phyloP scores from a whole-genome alignment of 2,888 invertebrate species.

The Brenthis hecate region DNA sequence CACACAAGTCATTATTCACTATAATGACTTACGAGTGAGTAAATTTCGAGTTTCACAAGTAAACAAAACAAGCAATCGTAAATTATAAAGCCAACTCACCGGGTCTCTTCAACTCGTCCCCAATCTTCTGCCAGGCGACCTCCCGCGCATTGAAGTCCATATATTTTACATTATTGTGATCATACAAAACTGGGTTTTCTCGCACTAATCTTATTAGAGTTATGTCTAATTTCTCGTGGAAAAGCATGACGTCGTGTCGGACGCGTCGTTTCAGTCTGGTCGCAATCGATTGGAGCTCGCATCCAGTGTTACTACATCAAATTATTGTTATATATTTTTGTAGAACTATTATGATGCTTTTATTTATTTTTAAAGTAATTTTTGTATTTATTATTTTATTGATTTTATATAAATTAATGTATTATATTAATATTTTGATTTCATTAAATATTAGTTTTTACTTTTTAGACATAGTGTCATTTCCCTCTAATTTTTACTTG shows the following conservation, averaged over 20 bases:
- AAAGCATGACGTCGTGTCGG: slow-evolving; percentile 38
- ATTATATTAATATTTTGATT: too few species aligned
- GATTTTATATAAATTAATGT: too few species aligned
- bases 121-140: slow-evolving; percentile 75
- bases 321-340: background rate
- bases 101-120: slow-evolving; percentile 67
- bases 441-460: too few species aligned
- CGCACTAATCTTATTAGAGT: slow-evolving; percentile 63
- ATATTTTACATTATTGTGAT: slow-evolving; percentile 63
- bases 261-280: slow-evolving; percentile 35
- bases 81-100: slow-evolving; percentile 60
- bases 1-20: background rate
- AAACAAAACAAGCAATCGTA: slow-evolving; percentile 41
- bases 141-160: slow-evolving; percentile 74
- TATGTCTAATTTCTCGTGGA: slow-evolving; percentile 58
- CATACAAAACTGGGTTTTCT: slow-evolving; percentile 64
- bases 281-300: slow-evolving; percentile 34
- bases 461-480: too few species aligned
- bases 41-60: slow-evolving; percentile 25
- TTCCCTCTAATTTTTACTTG: too few species aligned
- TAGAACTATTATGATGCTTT: background rate
- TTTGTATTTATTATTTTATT: too few species aligned
- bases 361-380: background rate
- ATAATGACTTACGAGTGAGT: slow-evolving; percentile 4
- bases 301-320: slow-evolving; percentile 24